These are phyloP conservation scores for Polypterus senegalus DNA, from an alignment of 2,113 vertebrate species.

Conservation along the genomic window DNA sequence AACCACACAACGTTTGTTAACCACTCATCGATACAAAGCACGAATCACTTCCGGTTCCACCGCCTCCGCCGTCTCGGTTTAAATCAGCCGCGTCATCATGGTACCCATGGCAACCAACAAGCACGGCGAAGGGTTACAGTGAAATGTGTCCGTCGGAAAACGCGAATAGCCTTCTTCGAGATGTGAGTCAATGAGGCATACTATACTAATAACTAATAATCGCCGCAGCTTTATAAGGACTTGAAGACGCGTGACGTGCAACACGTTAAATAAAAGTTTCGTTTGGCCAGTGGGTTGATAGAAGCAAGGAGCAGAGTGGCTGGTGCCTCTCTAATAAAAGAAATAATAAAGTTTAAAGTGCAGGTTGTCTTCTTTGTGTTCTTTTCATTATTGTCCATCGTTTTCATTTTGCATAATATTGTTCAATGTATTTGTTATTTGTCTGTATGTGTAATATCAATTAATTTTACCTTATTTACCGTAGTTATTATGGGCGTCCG, in stretches of 20 bases:
- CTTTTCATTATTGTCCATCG: no score
- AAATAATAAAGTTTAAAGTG: background rate
- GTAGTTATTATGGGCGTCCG: no score
- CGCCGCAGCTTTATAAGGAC: background rate
- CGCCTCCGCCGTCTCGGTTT: background rate
- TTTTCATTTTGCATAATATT: no score
- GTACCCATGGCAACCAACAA: conserved; percentile 2
- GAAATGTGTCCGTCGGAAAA: conserved; percentile 10
- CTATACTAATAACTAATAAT: no score
- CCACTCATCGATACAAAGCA: no score
- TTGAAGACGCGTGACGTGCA: background rate
- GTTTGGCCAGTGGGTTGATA: background rate
- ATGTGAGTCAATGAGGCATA: background rate
- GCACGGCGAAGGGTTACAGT: conserved; percentile 6
- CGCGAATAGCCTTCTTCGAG: background rate
- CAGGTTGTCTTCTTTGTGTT: no score
- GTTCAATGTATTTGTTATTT: no score
- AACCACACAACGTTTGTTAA: no score
- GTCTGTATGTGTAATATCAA: no score
- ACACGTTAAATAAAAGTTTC: background rate
- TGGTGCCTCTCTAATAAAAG: background rate
- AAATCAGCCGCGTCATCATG: background rate
- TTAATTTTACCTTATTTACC: no score
- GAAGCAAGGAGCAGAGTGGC: background rate
- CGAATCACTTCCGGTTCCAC: background rate